phyloP scores from a whole-genome alignment of 1,140 invertebrate species.

The Patella vulgata region DNA sequence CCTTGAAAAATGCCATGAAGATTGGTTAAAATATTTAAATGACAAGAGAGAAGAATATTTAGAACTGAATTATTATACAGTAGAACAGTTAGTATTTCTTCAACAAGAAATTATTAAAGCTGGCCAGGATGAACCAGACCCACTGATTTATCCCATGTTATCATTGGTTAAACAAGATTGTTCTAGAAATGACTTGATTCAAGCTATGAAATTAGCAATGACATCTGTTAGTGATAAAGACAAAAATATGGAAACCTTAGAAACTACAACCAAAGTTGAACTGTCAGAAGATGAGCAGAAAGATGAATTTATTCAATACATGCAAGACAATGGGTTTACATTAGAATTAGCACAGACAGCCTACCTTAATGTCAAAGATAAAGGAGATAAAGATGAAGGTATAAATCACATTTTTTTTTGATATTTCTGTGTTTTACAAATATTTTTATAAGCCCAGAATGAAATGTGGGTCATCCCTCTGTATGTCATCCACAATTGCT shows the following conservation, averaged over 20 bases:
- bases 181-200: slow-evolving; percentile 34
- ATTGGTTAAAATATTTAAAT: slow-evolving; percentile 52
- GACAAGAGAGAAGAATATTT: slow-evolving; percentile 43
- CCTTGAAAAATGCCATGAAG: slow-evolving; percentile 50
- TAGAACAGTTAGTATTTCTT: slow-evolving; percentile 56
- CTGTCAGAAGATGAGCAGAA: slow-evolving; percentile 11
- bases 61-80: slow-evolving; percentile 55
- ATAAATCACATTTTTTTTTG: background rate
- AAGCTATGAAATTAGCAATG: slow-evolving; percentile 37
- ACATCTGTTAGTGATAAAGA: slow-evolving; percentile 26
- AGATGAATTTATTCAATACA: slow-evolving; percentile 26
- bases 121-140: slow-evolving; percentile 14
- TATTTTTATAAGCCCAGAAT: too few relatives aligned
- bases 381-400: slow-evolving; percentile 19
- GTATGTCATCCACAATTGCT: too few relatives aligned
- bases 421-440: too few relatives aligned
- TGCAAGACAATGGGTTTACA: slow-evolving; percentile 21
- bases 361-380: slow-evolving; percentile 9
- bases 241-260: slow-evolving; percentile 12
- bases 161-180: slow-evolving; percentile 40
- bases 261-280: slow-evolving; percentile 11
- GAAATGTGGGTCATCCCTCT: too few relatives aligned
- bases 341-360: slow-evolving; percentile 16
- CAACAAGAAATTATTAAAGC: slow-evolving; percentile 48
- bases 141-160: slow-evolving; percentile 43